Evolutionary conservation across 1,140 invertebrate genomes (phyloP).

Genomic region (Drosophila sp.): DNA sequence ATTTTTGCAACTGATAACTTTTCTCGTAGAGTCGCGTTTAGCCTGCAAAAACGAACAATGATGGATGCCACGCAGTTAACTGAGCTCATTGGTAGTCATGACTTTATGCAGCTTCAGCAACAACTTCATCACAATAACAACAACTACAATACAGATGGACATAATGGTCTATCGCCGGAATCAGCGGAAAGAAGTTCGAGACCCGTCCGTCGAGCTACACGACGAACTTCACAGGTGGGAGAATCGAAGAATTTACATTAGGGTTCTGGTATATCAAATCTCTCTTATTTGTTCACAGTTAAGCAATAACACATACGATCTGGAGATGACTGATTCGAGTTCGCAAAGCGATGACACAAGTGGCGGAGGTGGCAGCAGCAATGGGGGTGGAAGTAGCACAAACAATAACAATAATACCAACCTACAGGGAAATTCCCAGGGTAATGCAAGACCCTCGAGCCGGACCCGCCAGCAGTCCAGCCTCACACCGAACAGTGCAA

Average conservation of each 20-base stretch:
- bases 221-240: conserved; percentile 77
- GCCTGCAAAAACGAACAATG: conserved; percentile 14
- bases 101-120: conserved; percentile 72
- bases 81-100: conserved; percentile 71
- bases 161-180: conserved; percentile 66
- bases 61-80: conserved; percentile 76
- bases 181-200: conserved; percentile 65
- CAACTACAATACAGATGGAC: conserved; percentile 71
- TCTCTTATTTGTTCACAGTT: conserved; percentile 45
- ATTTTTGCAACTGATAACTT: too few relatives aligned
- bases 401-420: conserved; percentile 63
- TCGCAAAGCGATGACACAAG: conserved; percentile 83
- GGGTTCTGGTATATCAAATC: neutral
- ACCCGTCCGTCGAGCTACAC: conserved; percentile 67
- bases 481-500: conserved; percentile 36
- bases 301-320: conserved; percentile 82
- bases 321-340: conserved; percentile 83
- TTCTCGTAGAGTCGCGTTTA: neutral
- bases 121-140: conserved; percentile 74
- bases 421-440: conserved; percentile 27
- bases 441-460: conserved; percentile 54
- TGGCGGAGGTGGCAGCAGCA: conserved; percentile 81
- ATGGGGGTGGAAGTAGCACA: conserved; percentile 72
- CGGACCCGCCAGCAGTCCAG: conserved; percentile 56
- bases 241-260: neutral